Conservation (phyloP, 2,888 invertebrate species). For the Galerucella pusilla region DNA sequence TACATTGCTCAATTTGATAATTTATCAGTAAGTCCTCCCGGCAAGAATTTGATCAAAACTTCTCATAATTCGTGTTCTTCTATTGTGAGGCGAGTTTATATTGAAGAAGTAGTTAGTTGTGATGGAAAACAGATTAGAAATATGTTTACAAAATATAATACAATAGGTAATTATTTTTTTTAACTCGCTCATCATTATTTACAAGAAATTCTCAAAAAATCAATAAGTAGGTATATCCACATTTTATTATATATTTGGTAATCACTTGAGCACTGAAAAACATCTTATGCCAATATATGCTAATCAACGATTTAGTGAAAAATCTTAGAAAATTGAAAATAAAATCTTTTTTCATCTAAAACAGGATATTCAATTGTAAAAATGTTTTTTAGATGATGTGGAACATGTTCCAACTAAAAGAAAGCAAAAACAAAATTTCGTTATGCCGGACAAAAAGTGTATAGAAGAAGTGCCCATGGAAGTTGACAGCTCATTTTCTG, state of each 20-base stretch:
- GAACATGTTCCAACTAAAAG: background rate
- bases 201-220: background rate
- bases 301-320: too few relatives aligned
- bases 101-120: constrained; percentile 18
- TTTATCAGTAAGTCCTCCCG: constrained; percentile 10
- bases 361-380: background rate
- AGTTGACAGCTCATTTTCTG: constrained; percentile 27
- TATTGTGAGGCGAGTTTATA: constrained; percentile 24
- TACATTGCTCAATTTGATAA: constrained; percentile 31
- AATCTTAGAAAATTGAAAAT: background rate
- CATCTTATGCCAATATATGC: too few relatives aligned
- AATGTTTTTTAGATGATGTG: background rate
- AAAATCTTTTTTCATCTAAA: background rate
- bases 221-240: background rate
- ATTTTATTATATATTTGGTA: background rate
- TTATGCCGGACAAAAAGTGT: background rate
- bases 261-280: too few relatives aligned
- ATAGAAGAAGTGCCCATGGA: constrained; percentile 36
- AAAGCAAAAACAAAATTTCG: background rate
- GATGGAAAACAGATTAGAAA: constrained; percentile 4
- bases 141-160: constrained; percentile 7
- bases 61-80: constrained; percentile 11
- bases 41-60: background rate
- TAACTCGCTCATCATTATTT: background rate
- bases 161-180: constrained; percentile 19